phyloP scores from a whole-genome alignment of 2,888 invertebrate species.

The Temnothorax rugatulus region DNA sequence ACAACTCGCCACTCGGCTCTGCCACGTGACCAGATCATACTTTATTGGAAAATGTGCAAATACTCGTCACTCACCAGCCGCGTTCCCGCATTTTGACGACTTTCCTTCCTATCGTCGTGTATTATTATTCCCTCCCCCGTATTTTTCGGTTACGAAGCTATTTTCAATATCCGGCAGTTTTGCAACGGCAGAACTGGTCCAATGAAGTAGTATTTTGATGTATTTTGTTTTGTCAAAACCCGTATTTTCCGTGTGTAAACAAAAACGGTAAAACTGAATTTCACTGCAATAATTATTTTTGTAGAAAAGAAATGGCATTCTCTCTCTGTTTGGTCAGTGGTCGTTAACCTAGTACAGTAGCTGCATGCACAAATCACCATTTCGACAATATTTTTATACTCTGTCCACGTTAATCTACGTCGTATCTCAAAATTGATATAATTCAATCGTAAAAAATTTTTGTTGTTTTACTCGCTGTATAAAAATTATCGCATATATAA shows the following conservation, averaged over 20 bases:
- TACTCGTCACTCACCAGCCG: slow-evolving; percentile 34
- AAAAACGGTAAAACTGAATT: slow-evolving; percentile 51
- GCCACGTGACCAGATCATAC: slow-evolving; percentile 82
- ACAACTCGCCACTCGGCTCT: slow-evolving; percentile 79
- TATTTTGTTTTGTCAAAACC: slow-evolving; percentile 48
- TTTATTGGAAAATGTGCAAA: slow-evolving; percentile 85
- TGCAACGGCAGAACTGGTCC: slow-evolving; percentile 4
- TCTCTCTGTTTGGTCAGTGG: neutral
- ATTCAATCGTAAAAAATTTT: neutral
- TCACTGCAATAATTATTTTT: slow-evolving; percentile 44
- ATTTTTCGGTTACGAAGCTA: slow-evolving; percentile 27
- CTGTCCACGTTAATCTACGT: slow-evolving; percentile 7
- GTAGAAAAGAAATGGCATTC: slow-evolving; percentile 25
- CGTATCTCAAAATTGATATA: slow-evolving; percentile 23
- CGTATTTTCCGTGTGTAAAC: slow-evolving; percentile 44
- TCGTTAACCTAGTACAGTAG: neutral
- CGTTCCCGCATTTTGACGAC: slow-evolving; percentile 24
- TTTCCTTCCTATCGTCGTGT: slow-evolving; percentile 36
- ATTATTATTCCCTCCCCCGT: slow-evolving; percentile 29
- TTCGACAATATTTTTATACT: slow-evolving; percentile 21
- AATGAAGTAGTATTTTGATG: slow-evolving; percentile 36
- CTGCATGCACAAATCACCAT: slow-evolving; percentile 1
- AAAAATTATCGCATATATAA: slow-evolving; percentile 26
- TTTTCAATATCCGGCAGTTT: slow-evolving; percentile 45
- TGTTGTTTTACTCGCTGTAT: neutral